Evolutionary conservation across 1,140 invertebrate genomes (phyloP).

Genomic region (Drosophila nebulosa): DNA sequence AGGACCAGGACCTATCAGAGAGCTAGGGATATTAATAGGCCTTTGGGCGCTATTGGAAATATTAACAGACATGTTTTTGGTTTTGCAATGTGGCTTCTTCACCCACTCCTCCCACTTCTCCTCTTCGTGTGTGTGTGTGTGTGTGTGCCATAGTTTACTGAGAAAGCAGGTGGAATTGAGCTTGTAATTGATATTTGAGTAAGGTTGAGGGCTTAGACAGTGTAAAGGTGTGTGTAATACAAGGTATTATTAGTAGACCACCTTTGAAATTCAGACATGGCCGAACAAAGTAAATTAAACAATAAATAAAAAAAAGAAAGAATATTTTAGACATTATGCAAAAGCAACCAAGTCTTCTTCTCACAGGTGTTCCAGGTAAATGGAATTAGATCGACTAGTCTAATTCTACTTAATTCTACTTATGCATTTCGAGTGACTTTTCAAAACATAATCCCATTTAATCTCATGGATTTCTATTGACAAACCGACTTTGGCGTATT

Average conservation of each 20-base stretch:
- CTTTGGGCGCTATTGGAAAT: conserved; percentile 65
- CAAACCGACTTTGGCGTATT: background rate
- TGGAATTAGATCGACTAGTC: too few species aligned
- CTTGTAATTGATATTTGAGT: conserved; percentile 69
- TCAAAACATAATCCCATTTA: background rate
- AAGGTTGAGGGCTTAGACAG: conserved; percentile 17
- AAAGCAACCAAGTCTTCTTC: too few species aligned
- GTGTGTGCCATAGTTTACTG: conserved; percentile 6
- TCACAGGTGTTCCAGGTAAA: too few species aligned
- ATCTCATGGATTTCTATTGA: background rate
- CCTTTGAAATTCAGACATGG: background rate
- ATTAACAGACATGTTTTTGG: conserved; percentile 61
- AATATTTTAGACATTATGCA: too few species aligned
- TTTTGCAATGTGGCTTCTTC: background rate
- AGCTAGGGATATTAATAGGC: conserved; percentile 54
- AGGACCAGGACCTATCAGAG: background rate
- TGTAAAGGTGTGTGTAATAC: conserved; percentile 10
- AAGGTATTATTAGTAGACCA: background rate
- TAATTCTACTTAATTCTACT: background rate
- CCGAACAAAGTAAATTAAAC: too few species aligned
- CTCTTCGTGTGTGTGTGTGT: background rate
- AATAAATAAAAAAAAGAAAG: too few species aligned
- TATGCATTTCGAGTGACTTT: background rate
- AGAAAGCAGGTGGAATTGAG: conserved; percentile 1
- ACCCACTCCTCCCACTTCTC: background rate